These are phyloP conservation scores for Labia minor DNA, from an alignment of 2,888 invertebrate genomes.

Conservation along the genomic window DNA sequence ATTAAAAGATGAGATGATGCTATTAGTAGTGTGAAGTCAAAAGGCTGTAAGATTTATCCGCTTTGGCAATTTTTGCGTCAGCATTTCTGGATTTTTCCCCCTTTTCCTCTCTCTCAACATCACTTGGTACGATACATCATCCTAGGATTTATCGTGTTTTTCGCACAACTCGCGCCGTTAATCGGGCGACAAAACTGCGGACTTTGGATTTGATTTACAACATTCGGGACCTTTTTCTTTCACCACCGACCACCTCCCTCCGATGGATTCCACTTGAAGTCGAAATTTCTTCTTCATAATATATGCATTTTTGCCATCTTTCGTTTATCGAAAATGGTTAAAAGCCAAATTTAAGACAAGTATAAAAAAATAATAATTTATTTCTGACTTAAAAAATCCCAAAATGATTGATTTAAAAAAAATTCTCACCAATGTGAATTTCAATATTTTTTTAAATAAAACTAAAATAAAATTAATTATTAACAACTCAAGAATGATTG, in stretches of 20 bases:
- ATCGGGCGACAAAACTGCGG: constrained; percentile 13
- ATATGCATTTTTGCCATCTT: too few species aligned
- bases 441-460: too few species aligned
- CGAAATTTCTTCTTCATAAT: background rate
- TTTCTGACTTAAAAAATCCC: too few species aligned
- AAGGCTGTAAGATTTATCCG: background rate
- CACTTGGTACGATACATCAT: background rate
- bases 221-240: background rate
- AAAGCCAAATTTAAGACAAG: too few species aligned
- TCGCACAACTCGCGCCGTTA: constrained; percentile 1
- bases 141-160: constrained; percentile 13
- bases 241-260: background rate
- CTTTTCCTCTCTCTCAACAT: background rate
- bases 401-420: too few species aligned
- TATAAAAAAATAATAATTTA: too few species aligned
- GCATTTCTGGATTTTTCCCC: background rate
- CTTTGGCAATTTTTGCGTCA: background rate
- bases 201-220: constrained; percentile 4
- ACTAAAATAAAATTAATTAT: too few species aligned
- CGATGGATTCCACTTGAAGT: background rate
- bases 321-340: too few species aligned
- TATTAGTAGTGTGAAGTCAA: background rate
- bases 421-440: too few species aligned
- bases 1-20: background rate
- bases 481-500: too few species aligned